These are phyloP conservation scores for Ameiurus melas DNA, from an alignment of 2,113 vertebrate genomes.

Conservation along the genomic window DNA sequence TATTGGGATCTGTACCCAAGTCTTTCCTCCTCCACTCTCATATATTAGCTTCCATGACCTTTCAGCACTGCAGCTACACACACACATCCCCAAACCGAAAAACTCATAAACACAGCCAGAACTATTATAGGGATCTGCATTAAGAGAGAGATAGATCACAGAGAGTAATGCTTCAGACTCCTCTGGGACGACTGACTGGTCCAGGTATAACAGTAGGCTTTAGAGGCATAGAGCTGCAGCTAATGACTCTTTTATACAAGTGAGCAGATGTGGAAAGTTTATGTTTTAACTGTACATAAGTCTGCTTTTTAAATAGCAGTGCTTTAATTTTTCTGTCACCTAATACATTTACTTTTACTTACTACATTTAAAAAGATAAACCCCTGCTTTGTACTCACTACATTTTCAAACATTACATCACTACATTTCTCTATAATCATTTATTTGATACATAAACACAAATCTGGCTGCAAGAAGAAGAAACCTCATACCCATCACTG, in stretches of 20 bases:
- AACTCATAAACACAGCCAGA: constrained; percentile 4
- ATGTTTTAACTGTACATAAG: neutral
- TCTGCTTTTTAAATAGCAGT: neutral
- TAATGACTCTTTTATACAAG: neutral
- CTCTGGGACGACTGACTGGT: constrained; percentile 24
- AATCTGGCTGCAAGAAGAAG: neutral
- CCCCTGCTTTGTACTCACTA: neutral
- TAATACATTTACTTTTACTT: neutral
- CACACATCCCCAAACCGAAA: neutral
- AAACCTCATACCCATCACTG: neutral
- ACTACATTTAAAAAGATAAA: neutral
- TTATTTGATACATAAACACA: neutral
- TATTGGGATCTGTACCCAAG: neutral
- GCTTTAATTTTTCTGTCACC: neutral
- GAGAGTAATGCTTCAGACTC: constrained; percentile 30
- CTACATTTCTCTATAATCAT: neutral
- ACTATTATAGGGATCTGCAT: constrained; percentile 31
- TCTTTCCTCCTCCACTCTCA: constrained; percentile 3
- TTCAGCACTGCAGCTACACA: constrained; percentile 21
- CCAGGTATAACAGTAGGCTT: constrained; percentile 7
- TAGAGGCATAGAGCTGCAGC: neutral
- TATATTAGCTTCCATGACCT: constrained; percentile 23
- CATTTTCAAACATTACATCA: neutral
- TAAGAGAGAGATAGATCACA: constrained; percentile 36
- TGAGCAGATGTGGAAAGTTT: neutral